Percentiles rank a stretch among this genome's conserved stretches.
phyloP scores from a whole-genome alignment of 2,797 vertebrate genomes.

The Erethizon dorsatum region DNA sequence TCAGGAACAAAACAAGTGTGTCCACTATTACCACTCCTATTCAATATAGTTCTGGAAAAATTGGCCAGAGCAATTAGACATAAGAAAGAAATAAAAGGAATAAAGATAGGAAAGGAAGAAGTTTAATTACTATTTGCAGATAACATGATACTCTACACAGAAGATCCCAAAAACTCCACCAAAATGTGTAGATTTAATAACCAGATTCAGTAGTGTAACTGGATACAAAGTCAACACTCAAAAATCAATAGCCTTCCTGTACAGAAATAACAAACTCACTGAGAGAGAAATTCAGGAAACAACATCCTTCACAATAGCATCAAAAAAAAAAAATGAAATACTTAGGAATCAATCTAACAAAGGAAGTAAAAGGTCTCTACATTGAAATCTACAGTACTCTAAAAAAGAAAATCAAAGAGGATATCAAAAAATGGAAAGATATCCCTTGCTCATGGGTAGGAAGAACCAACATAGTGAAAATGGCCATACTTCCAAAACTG shows the following conservation, averaged over 20 bases:
- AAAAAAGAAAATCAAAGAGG: not conserved
- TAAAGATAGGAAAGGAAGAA: not conserved
- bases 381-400: not conserved
- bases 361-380: not conserved
- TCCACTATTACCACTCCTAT: not conserved
- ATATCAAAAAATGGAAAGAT: not conserved
- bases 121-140: not conserved
- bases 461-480: not conserved
- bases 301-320: not conserved
- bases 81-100: not conserved
- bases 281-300: not conserved
- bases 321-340: not conserved
- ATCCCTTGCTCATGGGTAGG: not conserved
- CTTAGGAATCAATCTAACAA: not conserved
- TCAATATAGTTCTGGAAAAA: not conserved
- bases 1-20: not conserved
- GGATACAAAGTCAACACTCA: not conserved
- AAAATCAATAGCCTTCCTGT: not conserved
- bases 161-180: not conserved
- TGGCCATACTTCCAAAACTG: not conserved
- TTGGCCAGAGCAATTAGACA: not conserved
- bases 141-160: not conserved
- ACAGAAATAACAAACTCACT: not conserved
- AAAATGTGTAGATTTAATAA: not conserved
- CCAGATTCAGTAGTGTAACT: not conserved